Evolutionary conservation across 2,113 vertebrate species (phyloP), one percentile per base, ranked within the genome.

Genomic region (Gopherus flavomarginatus): DNA sequence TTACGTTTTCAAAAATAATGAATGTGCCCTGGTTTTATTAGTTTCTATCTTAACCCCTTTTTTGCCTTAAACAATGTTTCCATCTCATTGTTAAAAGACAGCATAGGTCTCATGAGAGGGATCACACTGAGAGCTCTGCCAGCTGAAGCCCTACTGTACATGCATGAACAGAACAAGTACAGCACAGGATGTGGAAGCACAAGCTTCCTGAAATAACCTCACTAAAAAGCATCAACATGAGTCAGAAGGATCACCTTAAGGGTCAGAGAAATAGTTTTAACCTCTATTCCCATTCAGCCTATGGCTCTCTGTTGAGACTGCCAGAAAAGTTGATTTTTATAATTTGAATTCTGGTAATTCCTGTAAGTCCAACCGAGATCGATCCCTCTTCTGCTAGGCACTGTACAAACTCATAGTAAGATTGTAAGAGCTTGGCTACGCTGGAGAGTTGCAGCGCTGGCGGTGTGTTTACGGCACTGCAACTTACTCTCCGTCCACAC

Each of bases 71-170:
- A 57, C 81, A 93, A n/a, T 0, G 0, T 89, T 93, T 90, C 96
- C 95, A 91, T 96, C 72, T 89, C 83, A n/a, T 88, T 96, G 94
- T 97, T 97, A 94, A 97, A 96, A 97, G 96, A 96, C 95, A 97
- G 97, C 93, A 97, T 86, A 94, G 96, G 87, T 97, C 96, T 97
- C 96, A 95, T 94, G 87, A 96, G 96, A 72, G 65, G 8, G 8
- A 38, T 72, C 35, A 94, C 89, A 91, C 88, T 78, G 93, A 92
- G 91, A 83, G 81, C 85, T 92, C 79, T 22, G 5, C 88, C 90
- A 96, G 88, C 91, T 95, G 96, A 96, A 87, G 85, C 80, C 94
- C 85, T 86, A 93, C 89, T 92, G 93, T 90, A 79, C 90, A 97
- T 93, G 31, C 95, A 95, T 97, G 97, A 96, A 95, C 97, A 96